Base-by-base conservation (phyloP, 2,888 invertebrate species). In the Pandemis heparana region DNA sequence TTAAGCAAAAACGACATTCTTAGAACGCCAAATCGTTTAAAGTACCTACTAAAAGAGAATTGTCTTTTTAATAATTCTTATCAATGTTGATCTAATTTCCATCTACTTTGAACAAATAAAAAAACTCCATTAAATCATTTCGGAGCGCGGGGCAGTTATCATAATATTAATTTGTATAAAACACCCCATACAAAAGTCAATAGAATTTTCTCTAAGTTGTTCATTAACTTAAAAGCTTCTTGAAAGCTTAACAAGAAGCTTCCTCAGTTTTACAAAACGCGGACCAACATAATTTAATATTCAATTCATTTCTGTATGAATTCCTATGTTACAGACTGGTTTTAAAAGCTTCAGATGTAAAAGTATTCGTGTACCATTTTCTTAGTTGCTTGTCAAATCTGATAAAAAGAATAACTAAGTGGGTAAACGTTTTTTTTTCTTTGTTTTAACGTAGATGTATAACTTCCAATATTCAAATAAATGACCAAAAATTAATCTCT, bases 181-280 rank as follows among this genome's bases (percentile, higher is more conserved):
- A 86, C 81, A 85, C 79, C 79, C 80, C 76, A 80, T 83, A 82
- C 83, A 85, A 82, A 85, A 90, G 91, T 91, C 91, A 90, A 94
- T 92, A 91, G 85, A 78, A 89, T 88, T 89, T 92, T 87, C 90
- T 89, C 84, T 89, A 90, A 92, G 87, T 90, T 87, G 86, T 92
- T 94, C 94, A 93, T 94, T 93, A 93, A 90, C 88, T 92, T 94
- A 92, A 94, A 92, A 94, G 94, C 91, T 89, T 92, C 92, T 92
- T 87, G 90, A 91, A 90, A 92, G 92, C 91, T 88, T 89, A 92
- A 92, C 90, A 92, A 93, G 92, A 85, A 88, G 91, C 91, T 90
- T 90, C 91, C 90, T 92, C 92, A 92, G 92, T 91, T 90, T 91
- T 89, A 83, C 85, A 92, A 92, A 93, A 91, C 85, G 88, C 89